Percentiles rank a stretch among this genome's conserved stretches.
Evolutionary conservation across 2,888 invertebrate genomes (phyloP).

Genomic region (Thecocarcelia acutangulata): DNA sequence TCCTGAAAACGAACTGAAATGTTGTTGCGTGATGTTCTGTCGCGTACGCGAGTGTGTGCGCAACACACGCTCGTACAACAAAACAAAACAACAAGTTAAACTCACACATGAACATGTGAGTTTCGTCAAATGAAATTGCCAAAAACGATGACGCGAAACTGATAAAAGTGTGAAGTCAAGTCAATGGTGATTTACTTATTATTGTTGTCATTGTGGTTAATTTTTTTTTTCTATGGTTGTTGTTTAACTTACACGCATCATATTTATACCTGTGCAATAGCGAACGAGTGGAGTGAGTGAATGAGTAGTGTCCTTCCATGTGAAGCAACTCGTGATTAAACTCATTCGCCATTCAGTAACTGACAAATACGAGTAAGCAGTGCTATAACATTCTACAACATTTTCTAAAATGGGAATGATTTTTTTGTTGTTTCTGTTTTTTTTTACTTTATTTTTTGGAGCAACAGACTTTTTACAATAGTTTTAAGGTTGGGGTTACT

Average conservation of each 20-base stretch:
- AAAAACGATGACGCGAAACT: constrained; percentile 67
- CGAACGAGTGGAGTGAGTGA: too few species aligned
- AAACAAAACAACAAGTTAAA: not conserved
- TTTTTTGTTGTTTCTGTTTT: too few species aligned
- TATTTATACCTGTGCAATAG: constrained; percentile 2
- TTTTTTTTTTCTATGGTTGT: constrained; percentile 4
- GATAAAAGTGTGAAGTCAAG: constrained; percentile 65
- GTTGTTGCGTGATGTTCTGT: constrained; percentile 36
- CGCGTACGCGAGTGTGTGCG: not conserved
- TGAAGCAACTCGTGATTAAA: constrained; percentile 38
- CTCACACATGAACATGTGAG: constrained; percentile 30
- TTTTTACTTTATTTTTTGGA: not conserved
- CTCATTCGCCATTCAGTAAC: constrained; percentile 34
- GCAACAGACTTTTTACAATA: constrained; percentile 39
- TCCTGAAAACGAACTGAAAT: constrained; percentile 40
- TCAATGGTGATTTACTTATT: constrained; percentile 62
- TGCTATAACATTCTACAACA: constrained; percentile 17
- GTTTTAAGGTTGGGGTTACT: constrained; percentile 54
- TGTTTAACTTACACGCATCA: constrained; percentile 29
- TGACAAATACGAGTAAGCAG: constrained; percentile 61
- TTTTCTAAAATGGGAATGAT: constrained; percentile 33
- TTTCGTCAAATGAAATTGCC: constrained; percentile 55
- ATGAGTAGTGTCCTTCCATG: constrained; percentile 24
- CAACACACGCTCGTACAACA: constrained; percentile 11
- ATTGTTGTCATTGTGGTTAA: constrained; percentile 6